These are phyloP conservation scores for Crepidodera aurea DNA, from an alignment of 2,888 invertebrate genomes.

Conservation along the genomic window DNA sequence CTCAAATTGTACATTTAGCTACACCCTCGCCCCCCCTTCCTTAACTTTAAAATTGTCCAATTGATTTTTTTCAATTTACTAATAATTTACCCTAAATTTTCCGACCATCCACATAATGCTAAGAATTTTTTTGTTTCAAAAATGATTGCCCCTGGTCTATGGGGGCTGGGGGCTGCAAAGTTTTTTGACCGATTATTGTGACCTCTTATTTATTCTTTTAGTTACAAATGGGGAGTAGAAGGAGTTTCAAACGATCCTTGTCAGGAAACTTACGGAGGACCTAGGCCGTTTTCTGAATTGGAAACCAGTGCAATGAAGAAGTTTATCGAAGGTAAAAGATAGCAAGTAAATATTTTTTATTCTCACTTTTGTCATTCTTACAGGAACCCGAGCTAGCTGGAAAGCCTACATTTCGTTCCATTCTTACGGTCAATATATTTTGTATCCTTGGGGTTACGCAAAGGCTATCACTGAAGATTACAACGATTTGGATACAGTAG, in stretches of 20 bases:
- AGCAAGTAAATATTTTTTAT: background rate
- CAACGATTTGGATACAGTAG: conserved; percentile 74
- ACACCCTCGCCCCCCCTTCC: too few relatives aligned
- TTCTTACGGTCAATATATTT: conserved; percentile 85
- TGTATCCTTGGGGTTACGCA: conserved; percentile 89
- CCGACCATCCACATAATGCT: too few relatives aligned
- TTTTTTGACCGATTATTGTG: too few relatives aligned
- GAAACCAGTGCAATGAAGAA: conserved; percentile 76
- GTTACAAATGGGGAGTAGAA: conserved; percentile 84
- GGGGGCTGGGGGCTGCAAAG: too few relatives aligned
- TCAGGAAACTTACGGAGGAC: conserved; percentile 81
- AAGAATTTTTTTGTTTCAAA: too few relatives aligned
- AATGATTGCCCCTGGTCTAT: too few relatives aligned
- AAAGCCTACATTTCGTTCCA: conserved; percentile 81
- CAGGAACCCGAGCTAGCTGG: conserved; percentile 63
- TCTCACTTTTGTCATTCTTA: background rate
- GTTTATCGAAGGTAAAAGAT: conserved; percentile 59
- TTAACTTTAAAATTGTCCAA: too few relatives aligned
- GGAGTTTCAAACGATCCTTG: conserved; percentile 87
- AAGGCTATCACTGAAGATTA: conserved; percentile 75
- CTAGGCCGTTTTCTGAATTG: conserved; percentile 84
- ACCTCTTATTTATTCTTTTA: too few relatives aligned
- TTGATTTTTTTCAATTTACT: too few relatives aligned
- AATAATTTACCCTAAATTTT: too few relatives aligned
- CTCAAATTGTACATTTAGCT: too few relatives aligned